phyloP scores from a whole-genome alignment of 2,797 vertebrate species.

The Tenualosa thibaudeaui region DNA sequence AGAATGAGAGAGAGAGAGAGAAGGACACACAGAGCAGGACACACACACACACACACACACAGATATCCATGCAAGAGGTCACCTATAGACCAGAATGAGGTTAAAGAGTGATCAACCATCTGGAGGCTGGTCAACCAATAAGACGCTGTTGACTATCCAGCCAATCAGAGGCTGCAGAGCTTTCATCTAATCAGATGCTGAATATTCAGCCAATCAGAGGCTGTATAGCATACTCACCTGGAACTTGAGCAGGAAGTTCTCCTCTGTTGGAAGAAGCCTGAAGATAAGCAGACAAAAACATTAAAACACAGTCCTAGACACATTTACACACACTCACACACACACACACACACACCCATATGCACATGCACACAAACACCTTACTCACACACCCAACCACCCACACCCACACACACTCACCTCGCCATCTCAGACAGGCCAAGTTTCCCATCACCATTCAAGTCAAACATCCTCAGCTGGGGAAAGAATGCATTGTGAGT shows the following conservation, averaged over 20 bases:
- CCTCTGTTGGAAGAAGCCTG: conserved; percentile 91
- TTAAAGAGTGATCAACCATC: too few species aligned
- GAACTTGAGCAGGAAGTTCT: conserved; percentile 95
- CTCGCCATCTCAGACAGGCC: conserved; percentile 96
- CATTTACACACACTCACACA: background rate
- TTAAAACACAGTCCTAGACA: background rate
- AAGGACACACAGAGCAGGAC: background rate
- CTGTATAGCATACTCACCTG: conserved; percentile 75
- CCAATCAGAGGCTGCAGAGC: too few species aligned
- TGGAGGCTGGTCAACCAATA: too few species aligned
- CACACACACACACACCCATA: background rate
- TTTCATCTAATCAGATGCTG: too few species aligned
- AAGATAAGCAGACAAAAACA: conserved; percentile 31
- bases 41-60: background rate
- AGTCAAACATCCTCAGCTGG: conserved; percentile 93
- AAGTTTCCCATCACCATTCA: conserved; percentile 92
- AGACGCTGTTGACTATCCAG: too few species aligned
- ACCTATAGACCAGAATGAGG: too few species aligned
- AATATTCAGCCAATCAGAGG: background rate
- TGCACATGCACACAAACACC: too few species aligned
- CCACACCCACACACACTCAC: conserved; percentile 66
- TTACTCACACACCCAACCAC: background rate
- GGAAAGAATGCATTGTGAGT: conserved; percentile 33
- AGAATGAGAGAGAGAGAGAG: too few species aligned
- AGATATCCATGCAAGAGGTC: background rate